Conservation (phyloP, 1,140 invertebrate genomes). For the Zaprionus camerounensis region DNA sequence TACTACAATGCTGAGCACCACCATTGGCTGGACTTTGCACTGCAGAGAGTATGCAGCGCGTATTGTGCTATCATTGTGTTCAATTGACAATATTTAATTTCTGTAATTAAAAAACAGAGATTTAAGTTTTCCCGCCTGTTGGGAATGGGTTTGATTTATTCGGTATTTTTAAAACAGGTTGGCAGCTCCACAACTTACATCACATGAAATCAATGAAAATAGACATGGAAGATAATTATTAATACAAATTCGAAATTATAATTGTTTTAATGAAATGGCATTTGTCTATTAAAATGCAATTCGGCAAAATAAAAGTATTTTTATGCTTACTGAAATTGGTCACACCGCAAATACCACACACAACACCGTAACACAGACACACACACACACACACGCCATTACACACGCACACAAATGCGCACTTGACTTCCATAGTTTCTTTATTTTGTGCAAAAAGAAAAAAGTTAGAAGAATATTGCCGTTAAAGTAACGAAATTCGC, state of each 20-base stretch:
- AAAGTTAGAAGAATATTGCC: conserved; percentile 49
- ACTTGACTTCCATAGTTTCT: conserved; percentile 69
- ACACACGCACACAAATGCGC: conserved; percentile 64
- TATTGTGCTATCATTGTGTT: neutral
- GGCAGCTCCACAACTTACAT: conserved; percentile 19
- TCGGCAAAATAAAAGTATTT: neutral
- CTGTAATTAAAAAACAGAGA: neutral
- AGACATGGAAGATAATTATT: neutral
- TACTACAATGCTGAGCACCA: neutral
- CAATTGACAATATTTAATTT: conserved; percentile 1
- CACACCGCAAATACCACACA: conserved; percentile 45
- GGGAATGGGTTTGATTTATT: neutral
- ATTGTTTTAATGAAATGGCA: neutral
- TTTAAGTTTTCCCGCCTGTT: conserved; percentile 10
- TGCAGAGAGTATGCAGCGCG: neutral
- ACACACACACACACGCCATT: conserved; percentile 25
- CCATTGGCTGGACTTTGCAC: neutral
- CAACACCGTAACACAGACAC: conserved; percentile 17
- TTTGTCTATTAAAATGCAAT: conserved; percentile 3
- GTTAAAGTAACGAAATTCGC: conserved; percentile 54
- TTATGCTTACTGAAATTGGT: conserved; percentile 11
- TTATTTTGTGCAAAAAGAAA: conserved; percentile 72
- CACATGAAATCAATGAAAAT: neutral
- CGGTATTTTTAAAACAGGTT: conserved; percentile 30
- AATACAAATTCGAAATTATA: neutral